These are phyloP conservation scores for Idaea aversata DNA, from an alignment of 2,888 invertebrate genomes.

Conservation along the genomic window DNA sequence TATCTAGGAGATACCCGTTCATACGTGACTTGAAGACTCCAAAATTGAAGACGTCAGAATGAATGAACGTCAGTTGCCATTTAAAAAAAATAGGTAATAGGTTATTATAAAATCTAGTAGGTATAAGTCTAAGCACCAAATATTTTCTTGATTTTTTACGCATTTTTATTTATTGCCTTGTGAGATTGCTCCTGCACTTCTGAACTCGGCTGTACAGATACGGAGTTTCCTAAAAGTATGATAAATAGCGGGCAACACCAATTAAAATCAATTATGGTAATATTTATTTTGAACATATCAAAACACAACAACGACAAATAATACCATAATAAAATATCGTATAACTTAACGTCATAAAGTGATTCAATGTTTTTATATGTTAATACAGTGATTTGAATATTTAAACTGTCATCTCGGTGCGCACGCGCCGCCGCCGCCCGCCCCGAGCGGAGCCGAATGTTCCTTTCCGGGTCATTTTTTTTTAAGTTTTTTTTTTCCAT, in stretches of 20 bases:
- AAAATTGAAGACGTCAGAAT: too few relatives aligned
- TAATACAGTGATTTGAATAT: conserved; percentile 48
- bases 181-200: neutral
- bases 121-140: too few relatives aligned
- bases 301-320: conserved; percentile 36
- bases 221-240: conserved; percentile 6
- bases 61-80: too few relatives aligned
- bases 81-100: too few relatives aligned
- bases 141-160: too few relatives aligned
- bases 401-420: conserved; percentile 41
- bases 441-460: conserved; percentile 6
- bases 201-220: neutral
- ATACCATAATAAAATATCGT: conserved; percentile 33
- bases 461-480: conserved; percentile 56
- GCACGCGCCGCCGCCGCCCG: conserved; percentile 47
- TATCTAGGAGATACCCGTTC: too few relatives aligned
- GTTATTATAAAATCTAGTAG: too few relatives aligned
- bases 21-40: too few relatives aligned
- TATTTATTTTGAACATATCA: conserved; percentile 40
- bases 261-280: conserved; percentile 34
- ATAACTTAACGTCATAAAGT: conserved; percentile 39
- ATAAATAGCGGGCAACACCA: conserved; percentile 22
- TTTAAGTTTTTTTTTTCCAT: conserved; percentile 27
- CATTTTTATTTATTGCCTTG: neutral
- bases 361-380: conserved; percentile 52